Percentiles rank a stretch among this genome's conserved stretches.
These are phyloP conservation scores for Potamilus streckersoni DNA, from an alignment of 1,140 invertebrate species.

Conservation along the genomic window DNA sequence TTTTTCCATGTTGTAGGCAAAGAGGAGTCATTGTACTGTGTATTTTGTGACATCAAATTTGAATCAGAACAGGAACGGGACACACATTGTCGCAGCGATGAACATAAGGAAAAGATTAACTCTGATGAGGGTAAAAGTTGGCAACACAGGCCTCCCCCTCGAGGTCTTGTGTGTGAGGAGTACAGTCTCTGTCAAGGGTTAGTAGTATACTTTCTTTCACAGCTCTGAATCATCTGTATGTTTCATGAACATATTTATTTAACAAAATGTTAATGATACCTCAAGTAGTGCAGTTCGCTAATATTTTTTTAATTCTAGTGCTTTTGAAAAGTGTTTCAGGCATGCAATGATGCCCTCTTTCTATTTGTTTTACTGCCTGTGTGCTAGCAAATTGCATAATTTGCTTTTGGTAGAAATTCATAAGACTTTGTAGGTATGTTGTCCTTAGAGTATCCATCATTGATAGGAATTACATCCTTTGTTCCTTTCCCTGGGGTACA, in stretches of 20 bases:
- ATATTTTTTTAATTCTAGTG: background rate
- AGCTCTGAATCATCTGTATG: background rate
- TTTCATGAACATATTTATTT: background rate
- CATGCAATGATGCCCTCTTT: background rate
- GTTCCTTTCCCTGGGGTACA: no score
- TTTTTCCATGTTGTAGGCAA: conserved; percentile 15
- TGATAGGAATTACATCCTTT: no score
- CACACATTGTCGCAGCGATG: conserved; percentile 76
- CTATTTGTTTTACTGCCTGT: background rate
- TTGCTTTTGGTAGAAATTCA: background rate
- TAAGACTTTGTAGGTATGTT: no score
- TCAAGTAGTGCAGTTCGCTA: background rate
- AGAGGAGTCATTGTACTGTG: conserved; percentile 61
- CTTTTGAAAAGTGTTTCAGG: background rate
- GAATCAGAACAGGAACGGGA: conserved; percentile 73
- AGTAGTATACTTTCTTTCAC: background rate
- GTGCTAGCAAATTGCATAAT: background rate
- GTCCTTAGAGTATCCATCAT: no score
- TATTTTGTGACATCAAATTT: conserved; percentile 76
- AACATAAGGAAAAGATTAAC: conserved; percentile 78
- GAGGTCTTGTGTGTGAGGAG: conserved; percentile 71
- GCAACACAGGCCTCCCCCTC: conserved; percentile 78
- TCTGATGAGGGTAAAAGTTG: conserved; percentile 79
- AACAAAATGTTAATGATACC: background rate
- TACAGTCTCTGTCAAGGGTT: conserved; percentile 72